Base-by-base conservation (phyloP, 2,888 invertebrate genomes). In the Endomychus coccineus region DNA sequence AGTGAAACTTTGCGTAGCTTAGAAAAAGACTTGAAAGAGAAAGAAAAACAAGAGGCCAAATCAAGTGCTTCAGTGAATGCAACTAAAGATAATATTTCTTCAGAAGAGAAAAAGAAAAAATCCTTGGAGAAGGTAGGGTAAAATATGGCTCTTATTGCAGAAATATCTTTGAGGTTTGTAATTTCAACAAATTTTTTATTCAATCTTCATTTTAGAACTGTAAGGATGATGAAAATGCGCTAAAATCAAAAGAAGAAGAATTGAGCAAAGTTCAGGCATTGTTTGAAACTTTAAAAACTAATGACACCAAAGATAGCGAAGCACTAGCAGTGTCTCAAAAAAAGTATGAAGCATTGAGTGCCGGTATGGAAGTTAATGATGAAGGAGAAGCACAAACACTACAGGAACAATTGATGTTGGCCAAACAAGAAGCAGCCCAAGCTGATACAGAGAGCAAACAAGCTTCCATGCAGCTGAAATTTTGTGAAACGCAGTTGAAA, bases 381-480 rank as follows among this genome's bases (percentile, higher is more conserved):
- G 78, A 80, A 42, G 89, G 89, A 1, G 75, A 78, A 54, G 79
- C 86, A 4, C 83, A 85, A 19, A 86, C 94, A 0, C 70, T 96
- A 34, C 87, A 89, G 59, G 88, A 91, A 48, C 92, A 92, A 61
- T 73, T 95, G 12, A 91, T 91, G 62, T 77, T 74, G 55, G 84
- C 85, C 0, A 83, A 87, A 58, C 78, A 83, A 49, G 77, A 75
- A 33, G 75, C 83, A 0, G 78, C 83, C 5, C 78, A 81, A 54
- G 83, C 86, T 0, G 77, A 81, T 42, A 91, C 90, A 0, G 81
- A 83, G 44, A 77, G 79, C 7, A 80, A 87, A 46, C 83, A 84
- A 46, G 78, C 81, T 11, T 73, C 77, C 36, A 87, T 89, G 83
- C 80, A 80, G 58, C 63, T 81, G 46, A 69, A 70, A 13, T 80